phyloP scores from a whole-genome alignment of 2,113 vertebrate species.

The Halichoeres trimaculatus region DNA sequence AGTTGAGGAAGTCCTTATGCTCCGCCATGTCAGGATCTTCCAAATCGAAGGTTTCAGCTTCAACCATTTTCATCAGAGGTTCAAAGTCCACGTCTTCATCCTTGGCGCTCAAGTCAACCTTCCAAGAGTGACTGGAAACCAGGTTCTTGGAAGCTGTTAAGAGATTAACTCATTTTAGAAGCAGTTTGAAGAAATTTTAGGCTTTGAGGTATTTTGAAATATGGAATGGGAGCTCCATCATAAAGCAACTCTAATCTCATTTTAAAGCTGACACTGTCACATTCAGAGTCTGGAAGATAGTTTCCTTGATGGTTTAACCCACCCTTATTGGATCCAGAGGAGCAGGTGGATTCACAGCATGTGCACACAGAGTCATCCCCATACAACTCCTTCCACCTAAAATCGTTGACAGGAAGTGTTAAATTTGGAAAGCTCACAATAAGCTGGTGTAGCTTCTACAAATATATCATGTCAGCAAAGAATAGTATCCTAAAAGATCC shows the following conservation, averaged over 20 bases:
- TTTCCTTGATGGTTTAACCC: neutral
- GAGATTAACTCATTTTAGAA: no score
- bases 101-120: constrained; percentile 18
- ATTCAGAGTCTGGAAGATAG: no score
- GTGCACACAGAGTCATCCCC: constrained; percentile 49
- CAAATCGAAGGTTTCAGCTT: neutral
- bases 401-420: neutral
- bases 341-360: constrained; percentile 71
- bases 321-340: constrained; percentile 31
- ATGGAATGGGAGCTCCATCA: no score
- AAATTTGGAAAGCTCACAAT: neutral
- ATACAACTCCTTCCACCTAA: constrained; percentile 79
- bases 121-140: constrained; percentile 62
- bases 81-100: neutral
- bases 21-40: neutral
- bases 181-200: no score
- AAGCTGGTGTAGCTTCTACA: no score
- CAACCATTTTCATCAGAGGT: neutral
- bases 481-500: neutral
- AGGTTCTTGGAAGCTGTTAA: constrained; percentile 30
- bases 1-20: constrained; percentile 7
- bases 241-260: no score
- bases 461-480: no score
- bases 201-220: no score
- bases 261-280: no score